Evolutionary conservation across 2,797 vertebrate species (phyloP), one percentile per base, ranked within the genome.

Genomic region (Morelia viridis): DNA sequence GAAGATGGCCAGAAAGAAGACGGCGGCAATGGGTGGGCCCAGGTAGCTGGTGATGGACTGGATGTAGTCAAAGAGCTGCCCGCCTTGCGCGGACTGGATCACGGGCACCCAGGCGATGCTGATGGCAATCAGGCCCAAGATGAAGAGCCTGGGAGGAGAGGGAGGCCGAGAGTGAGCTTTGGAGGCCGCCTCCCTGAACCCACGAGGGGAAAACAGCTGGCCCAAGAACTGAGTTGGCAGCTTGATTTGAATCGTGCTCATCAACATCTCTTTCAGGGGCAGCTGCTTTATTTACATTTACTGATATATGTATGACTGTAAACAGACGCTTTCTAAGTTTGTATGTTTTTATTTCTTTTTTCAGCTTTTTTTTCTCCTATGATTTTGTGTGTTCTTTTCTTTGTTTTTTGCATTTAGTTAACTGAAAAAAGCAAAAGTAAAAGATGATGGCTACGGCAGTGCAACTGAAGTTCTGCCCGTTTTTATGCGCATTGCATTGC

Each of bases 31-130:
- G 4, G 99, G 98, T 11, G 99, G 98, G 0, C 98, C 98, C 7
- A 99, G 97, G 96, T 97, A 99, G 95, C 98, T 98, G n/a, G 98
- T 98, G 88, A 99, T 94, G 4, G 98, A 98, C 96, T 99, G 97
- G 62, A 98, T 98, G 84, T 99, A 99, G 94, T 99, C 98, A 15
- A 99, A 98, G 46, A 99, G 98, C 89, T 99, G 98, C 56, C 99
- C 99, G 9, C 97, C 98, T 96, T 99, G 98, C 90, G 98, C 97
- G 0, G 96, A 97, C 96, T 99, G 98, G 50, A 99, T 97, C 12
- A 99, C 86, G 0, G 99, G 99, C 93, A 99, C 98, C 99, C 99
- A 99, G 5, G 98, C 98, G 19, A 99, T 99, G 96, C 99, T 99
- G 95, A 98, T 1, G 1, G 97, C 98, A 94, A 99, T 99, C 94